Evolutionary conservation across 2,797 vertebrate species (phyloP).

Genomic region (Eidolon dupreanum): DNA sequence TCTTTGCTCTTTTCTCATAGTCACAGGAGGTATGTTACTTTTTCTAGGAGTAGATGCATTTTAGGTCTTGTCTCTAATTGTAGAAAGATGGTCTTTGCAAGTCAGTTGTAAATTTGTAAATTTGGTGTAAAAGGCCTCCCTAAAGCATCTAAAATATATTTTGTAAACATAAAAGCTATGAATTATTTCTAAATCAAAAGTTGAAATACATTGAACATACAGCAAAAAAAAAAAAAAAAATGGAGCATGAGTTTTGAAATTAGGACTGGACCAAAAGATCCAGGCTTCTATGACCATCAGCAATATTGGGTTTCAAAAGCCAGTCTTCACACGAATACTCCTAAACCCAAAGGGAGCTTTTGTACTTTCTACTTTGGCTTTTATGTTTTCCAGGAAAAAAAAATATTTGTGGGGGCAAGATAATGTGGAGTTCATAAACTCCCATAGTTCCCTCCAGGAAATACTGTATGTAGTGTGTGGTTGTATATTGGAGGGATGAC

Average conservation of each 20-base stretch:
- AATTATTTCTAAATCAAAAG: neutral
- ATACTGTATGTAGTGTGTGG: too few species aligned
- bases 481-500: neutral
- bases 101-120: neutral
- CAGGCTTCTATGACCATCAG: neutral
- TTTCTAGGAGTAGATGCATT: neutral
- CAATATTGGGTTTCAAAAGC: neutral
- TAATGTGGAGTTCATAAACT: neutral
- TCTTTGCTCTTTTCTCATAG: conserved; percentile 72
- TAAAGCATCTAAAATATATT: neutral
- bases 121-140: neutral
- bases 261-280: neutral
- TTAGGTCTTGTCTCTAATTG: neutral
- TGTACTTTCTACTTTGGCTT: neutral
- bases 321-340: neutral
- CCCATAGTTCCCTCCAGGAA: neutral
- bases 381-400: neutral
- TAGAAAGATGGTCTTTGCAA: neutral
- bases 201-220: neutral
- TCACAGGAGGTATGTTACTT: neutral
- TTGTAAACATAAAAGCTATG: neutral
- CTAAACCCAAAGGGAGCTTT: neutral
- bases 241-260: neutral
- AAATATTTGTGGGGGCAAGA: neutral
- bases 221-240: neutral